Evolutionary conservation across 2,113 vertebrate genomes (phyloP), one percentile per base, ranked within the genome.

Genomic region (Ovibos moschatus): DNA sequence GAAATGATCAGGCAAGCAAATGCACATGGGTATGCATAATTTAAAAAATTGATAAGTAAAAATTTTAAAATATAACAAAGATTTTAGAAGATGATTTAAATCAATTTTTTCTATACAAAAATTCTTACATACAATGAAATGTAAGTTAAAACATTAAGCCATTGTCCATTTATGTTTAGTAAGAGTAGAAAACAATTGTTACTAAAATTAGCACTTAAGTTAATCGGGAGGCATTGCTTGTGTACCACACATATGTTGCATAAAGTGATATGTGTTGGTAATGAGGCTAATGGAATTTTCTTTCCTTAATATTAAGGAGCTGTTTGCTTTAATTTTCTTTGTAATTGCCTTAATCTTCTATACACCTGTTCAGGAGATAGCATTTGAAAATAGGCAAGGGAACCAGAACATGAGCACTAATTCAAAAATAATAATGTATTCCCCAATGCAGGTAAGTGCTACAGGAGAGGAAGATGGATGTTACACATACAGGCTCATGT

Each of bases 301-400:
- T 94, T 87, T 85, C 81, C 79, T 96, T 98, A 94, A 89, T 97
- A 96, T 97, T 84, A 94, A 94, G 79, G 82, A 97, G 91, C 55
- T 94, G 55, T 92, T 98, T 97, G 58, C 92, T 96, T 98, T 96
- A 97, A 98, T 97, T 97, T 96, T 97, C 97, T 97, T 76, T 50
- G 27, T 96, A 96, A 98, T 96, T 97, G 86, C 94, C 50, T 97
- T 96, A 97, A 96, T 97, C 96, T 98, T 92, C 95, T 96, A 93
- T 84, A 96, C 15, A 98, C 82, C 97, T 97, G 94, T 89, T 74
- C 79, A 94, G 84, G 86, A 96, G 83, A 89, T 58, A 83, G 51
- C 45, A 87, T 95, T 96, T 95, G 57, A 91, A 97, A 96, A 96
- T 78, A 95, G 74, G 33, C 47, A 89, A 94, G 51, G 87, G 53